Base-by-base conservation (phyloP, 2,113 vertebrate species). In the Callopanchax toddi region DNA sequence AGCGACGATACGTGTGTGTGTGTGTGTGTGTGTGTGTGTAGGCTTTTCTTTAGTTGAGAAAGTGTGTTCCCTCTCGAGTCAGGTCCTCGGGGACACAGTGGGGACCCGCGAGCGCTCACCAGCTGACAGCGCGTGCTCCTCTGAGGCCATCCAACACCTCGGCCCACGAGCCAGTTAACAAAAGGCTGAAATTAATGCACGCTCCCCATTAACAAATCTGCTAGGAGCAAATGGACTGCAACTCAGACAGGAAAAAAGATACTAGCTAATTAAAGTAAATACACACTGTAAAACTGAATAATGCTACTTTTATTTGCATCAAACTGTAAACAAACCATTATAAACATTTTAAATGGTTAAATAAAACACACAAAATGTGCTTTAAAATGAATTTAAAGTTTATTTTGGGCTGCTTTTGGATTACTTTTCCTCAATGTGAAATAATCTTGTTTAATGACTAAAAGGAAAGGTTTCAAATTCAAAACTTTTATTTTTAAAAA, bases 41-140 rank as follows among this genome's bases (percentile, higher is more conserved):
- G 40, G 45, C 49, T 57, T 82, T 68, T 88, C 71, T 88, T 76
- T 69, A 79, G 88, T 83, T 75, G 78, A 79, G 79, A 86, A 89
- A 90, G 90, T 82, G 88, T 89, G 85, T 88, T 83, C 74, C 71
- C 79, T 88, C 89, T 92, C 71, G 87, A 87, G 82, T 70, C 81
- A 66, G 78, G 89, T 95, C 95, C 95, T 94, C 71, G 85, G 94
- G 94, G 95, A 94, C 93, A 60, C 45, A 84, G 93, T 88, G 93
- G 92, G 93, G 92, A 90, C 84, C 84, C 82, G 81, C 83, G 92
- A 85, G 94, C 96, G 96, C 96, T 97, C 94, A 95, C 96, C 97
- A 98, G 96, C 97, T 98, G 97, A 98, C 97, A 94, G 91, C 94
- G 95, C 93, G 95, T 96, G 95, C 94, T 94, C 87, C 86, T 86